Conservation (phyloP, 64 coral and sea anemone species). For the Catalaphyllia jardinei region DNA sequence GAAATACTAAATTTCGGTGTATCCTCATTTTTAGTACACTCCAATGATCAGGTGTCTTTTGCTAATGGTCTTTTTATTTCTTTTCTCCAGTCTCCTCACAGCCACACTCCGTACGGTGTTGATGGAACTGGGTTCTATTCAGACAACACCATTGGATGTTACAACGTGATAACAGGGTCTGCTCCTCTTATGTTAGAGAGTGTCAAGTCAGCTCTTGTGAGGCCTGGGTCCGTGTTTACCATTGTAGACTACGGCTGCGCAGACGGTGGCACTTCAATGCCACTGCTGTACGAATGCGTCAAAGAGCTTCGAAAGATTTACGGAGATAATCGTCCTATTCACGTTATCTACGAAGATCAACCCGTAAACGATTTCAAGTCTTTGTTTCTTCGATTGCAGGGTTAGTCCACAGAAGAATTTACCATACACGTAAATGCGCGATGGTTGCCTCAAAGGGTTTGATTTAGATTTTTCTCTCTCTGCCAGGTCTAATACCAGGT, state of each 20-base stretch:
- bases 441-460: no score
- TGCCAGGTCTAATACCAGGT: conserved; percentile 52
- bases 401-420: not conserved
- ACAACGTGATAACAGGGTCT: conserved; percentile 59
- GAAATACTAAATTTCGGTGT: no score
- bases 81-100: conserved; percentile 64
- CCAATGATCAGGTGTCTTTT: not conserved
- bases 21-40: no score
- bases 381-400: conserved; percentile 73
- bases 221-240: conserved; percentile 35
- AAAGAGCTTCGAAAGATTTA: conserved; percentile 64
- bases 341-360: conserved; percentile 81
- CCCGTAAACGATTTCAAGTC: conserved; percentile 88
- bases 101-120: conserved; percentile 69
- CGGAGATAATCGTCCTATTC: conserved; percentile 64
- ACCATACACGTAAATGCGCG: no score
- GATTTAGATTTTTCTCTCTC: no score
- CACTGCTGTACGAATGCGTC: conserved; percentile 60
- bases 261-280: conserved; percentile 78
- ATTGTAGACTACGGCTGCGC: conserved; percentile 71
- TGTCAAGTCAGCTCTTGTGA: conserved; percentile 19
- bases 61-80: not conserved
- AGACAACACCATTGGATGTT: conserved; percentile 58
- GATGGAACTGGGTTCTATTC: conserved; percentile 73
- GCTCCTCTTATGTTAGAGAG: conserved; percentile 46